These are phyloP conservation scores for Montipora efflorescens DNA, from an alignment of 64 coral and sea anemone genomes.

Conservation along the genomic window DNA sequence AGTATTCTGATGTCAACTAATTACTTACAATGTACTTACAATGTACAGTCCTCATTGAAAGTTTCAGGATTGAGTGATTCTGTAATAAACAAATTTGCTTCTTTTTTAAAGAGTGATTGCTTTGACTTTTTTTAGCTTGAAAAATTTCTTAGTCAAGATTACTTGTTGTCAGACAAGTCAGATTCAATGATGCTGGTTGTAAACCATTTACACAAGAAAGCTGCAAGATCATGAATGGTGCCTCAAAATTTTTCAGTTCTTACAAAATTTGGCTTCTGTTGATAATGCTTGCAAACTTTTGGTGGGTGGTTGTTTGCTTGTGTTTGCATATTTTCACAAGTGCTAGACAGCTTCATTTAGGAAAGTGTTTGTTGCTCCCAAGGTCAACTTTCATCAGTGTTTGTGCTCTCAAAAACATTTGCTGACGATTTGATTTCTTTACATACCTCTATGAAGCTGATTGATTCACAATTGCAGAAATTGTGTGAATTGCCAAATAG, in stretches of 20 bases:
- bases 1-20: background rate
- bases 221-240: background rate
- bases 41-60: background rate
- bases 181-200: background rate
- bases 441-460: no score
- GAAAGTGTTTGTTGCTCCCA: no score
- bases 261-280: background rate
- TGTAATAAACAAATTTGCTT: constrained; percentile 15
- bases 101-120: background rate
- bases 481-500: no score
- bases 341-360: no score
- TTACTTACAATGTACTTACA: background rate
- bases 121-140: background rate
- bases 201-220: background rate
- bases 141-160: background rate
- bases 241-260: background rate
- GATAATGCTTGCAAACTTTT: background rate
- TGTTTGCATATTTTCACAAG: no score
- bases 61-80: constrained; percentile 5
- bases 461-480: no score
- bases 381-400: no score
- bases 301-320: background rate
- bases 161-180: constrained; percentile 1
- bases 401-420: no score
- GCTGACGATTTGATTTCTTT: no score